Percentiles rank a stretch among this genome's conserved stretches.
phyloP scores from a whole-genome alignment of 1,140 invertebrate species.

The Triops cancriformis region DNA sequence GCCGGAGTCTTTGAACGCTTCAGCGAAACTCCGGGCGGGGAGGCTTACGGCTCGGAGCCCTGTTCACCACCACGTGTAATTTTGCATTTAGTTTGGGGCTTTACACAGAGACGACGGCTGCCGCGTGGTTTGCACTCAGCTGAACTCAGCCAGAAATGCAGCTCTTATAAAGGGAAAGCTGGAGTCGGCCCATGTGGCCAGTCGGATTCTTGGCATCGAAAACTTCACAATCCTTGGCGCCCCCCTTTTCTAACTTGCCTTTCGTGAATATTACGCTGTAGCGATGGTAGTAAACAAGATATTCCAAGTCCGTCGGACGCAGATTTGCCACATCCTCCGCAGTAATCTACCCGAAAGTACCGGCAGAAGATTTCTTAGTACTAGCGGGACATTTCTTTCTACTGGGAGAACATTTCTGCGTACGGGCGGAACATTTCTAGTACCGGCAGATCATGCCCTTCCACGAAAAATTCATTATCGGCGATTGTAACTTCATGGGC shows the following conservation, averaged over 20 bases:
- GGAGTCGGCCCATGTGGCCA: conserved; percentile 23
- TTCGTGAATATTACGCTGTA: background rate
- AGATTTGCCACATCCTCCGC: background rate
- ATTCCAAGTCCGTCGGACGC: background rate
- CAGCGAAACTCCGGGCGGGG: background rate
- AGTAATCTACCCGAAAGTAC: background rate
- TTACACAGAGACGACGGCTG: conserved; percentile 7
- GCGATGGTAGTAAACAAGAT: background rate
- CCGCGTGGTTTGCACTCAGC: conserved; percentile 26
- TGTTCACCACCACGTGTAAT: conserved; percentile 29
- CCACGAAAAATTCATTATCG: too few species aligned
- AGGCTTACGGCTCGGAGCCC: conserved; percentile 27
- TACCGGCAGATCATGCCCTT: too few species aligned
- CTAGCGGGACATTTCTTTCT: too few species aligned
- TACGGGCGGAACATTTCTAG: too few species aligned
- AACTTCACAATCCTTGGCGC: conserved; percentile 7
- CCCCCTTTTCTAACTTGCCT: background rate
- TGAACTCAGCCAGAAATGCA: conserved; percentile 27
- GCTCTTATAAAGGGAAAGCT: conserved; percentile 27
- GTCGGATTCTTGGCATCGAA: conserved; percentile 14
- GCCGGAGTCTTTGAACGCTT: conserved; percentile 20
- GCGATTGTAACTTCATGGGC: too few species aligned
- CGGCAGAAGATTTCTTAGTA: too few species aligned
- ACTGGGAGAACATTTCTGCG: too few species aligned
- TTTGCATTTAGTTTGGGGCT: conserved; percentile 26